Conservation (phyloP, 2,888 invertebrate species). For the Stenchaetothrips biformis region DNA sequence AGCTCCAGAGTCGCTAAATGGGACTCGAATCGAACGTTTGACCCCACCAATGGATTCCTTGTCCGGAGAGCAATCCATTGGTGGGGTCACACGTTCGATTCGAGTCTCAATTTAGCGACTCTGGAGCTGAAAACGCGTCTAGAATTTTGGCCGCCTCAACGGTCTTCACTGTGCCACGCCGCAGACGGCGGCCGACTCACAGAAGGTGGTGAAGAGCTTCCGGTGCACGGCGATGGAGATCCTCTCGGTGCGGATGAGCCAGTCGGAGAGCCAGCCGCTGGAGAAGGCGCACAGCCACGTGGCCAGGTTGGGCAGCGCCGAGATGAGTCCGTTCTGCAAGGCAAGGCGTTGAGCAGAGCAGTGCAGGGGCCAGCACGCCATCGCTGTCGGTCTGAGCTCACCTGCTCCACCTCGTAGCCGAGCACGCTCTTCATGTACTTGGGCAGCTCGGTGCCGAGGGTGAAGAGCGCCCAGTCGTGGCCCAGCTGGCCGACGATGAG, state of each 20-base stretch:
- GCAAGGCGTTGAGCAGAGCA: too few relatives aligned
- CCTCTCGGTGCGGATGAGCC: conserved; percentile 47
- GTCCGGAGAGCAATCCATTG: too few relatives aligned
- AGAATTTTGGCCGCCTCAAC: too few relatives aligned
- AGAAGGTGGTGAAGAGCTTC: conserved; percentile 49
- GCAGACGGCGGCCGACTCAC: conserved; percentile 40
- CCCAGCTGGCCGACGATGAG: conserved; percentile 4
- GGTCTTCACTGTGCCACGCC: neutral
- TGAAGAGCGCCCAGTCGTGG: conserved; percentile 17
- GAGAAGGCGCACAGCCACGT: conserved; percentile 63
- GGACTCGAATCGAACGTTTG: too few relatives aligned
- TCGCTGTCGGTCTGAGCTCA: too few relatives aligned
- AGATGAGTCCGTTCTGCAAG: conserved; percentile 55
- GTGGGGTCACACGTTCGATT: too few relatives aligned
- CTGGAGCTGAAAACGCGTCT: too few relatives aligned
- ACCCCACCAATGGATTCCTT: too few relatives aligned
- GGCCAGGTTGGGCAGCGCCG: conserved; percentile 61
- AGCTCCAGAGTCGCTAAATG: too few relatives aligned
- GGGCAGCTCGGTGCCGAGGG: conserved; percentile 8
- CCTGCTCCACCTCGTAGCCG: neutral
- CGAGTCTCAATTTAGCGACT: too few relatives aligned
- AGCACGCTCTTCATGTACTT: conserved; percentile 24
- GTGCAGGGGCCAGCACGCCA: too few relatives aligned
- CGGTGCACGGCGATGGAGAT: conserved; percentile 47
- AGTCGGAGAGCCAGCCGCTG: conserved; percentile 66